Evolutionary conservation across 2,888 invertebrate genomes (phyloP).

Genomic region (Beris chalybata): DNA sequence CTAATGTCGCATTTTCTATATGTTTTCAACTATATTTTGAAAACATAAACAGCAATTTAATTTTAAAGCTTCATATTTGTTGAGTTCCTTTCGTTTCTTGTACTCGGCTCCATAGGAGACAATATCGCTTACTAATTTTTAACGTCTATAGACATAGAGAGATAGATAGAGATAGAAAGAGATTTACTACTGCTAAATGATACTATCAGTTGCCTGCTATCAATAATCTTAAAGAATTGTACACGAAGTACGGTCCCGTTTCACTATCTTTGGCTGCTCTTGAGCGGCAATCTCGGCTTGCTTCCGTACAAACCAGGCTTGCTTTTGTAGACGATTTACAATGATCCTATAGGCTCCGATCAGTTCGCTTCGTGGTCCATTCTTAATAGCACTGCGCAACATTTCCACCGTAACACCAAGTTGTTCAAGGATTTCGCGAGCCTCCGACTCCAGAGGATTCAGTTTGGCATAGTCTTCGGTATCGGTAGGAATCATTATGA

Average conservation of each 20-base stretch:
- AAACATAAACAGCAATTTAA: not conserved
- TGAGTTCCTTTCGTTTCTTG: not conserved
- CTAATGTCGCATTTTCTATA: too few relatives aligned
- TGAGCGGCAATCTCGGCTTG: constrained; percentile 46
- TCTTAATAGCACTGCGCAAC: constrained; percentile 60
- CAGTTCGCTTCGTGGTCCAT: constrained; percentile 66
- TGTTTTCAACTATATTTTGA: too few relatives aligned
- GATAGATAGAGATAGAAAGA: not conserved
- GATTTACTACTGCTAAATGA: not conserved
- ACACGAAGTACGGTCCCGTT: constrained; percentile 29
- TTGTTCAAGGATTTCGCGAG: constrained; percentile 59
- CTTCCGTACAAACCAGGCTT: constrained; percentile 54
- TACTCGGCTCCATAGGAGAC: constrained; percentile 32
- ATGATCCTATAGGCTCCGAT: constrained; percentile 73
- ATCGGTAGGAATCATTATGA: constrained; percentile 56
- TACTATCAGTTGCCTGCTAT: not conserved
- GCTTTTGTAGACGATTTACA: constrained; percentile 61
- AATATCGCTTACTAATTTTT: constrained; percentile 7
- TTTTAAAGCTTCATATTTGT: constrained; percentile 17
- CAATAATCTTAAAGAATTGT: constrained; percentile 36
- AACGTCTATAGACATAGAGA: not conserved
- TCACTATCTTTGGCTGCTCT: constrained; percentile 30
- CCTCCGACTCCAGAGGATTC: constrained; percentile 58
- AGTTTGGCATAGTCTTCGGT: constrained; percentile 52
- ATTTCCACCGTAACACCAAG: constrained; percentile 65